These are phyloP conservation scores for Drosophila lini DNA, from an alignment of 1,140 invertebrate species.

Conservation along the genomic window DNA sequence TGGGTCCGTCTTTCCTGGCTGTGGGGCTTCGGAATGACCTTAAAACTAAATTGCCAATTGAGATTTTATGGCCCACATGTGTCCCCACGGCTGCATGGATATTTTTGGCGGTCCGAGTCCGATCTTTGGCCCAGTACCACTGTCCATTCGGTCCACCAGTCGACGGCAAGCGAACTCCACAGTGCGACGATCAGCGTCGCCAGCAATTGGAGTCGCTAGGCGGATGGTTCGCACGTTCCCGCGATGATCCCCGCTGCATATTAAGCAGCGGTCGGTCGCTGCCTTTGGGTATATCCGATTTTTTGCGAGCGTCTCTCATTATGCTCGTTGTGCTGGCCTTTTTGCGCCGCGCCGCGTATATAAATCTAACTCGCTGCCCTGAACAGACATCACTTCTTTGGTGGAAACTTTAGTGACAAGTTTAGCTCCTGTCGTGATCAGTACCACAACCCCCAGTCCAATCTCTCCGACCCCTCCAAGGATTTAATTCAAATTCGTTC, in stretches of 20 bases:
- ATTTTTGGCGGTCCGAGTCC: conserved; percentile 11
- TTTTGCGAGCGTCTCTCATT: conserved; percentile 66
- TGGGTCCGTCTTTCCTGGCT: conserved; percentile 39
- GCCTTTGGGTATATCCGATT: conserved; percentile 77
- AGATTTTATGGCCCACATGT: conserved; percentile 68
- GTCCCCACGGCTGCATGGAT: conserved; percentile 30
- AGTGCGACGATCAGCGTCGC: conserved; percentile 11
- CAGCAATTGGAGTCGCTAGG: conserved; percentile 38
- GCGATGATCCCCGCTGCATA: conserved; percentile 51
- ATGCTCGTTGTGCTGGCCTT: conserved; percentile 62
- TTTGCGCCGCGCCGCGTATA: conserved; percentile 74
- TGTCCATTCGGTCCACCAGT: conserved; percentile 3
- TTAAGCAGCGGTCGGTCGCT: conserved; percentile 53
- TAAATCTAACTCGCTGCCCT: conserved; percentile 82
- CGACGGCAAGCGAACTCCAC: conserved; percentile 40
- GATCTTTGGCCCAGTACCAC: conserved; percentile 29
- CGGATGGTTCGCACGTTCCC: conserved; percentile 68
- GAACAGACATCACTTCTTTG: conserved; percentile 83
- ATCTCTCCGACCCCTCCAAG: conserved; percentile 2
- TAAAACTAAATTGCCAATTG: conserved; percentile 70
- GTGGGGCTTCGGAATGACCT: conserved; percentile 56
- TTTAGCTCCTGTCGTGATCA: conserved; percentile 84
- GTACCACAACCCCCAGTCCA: conserved; percentile 43
- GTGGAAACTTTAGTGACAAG: conserved; percentile 84
- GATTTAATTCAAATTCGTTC: conserved; percentile 7